These are phyloP conservation scores for Nannoperca australis DNA, from an alignment of 2,797 vertebrate species.

Conservation along the genomic window DNA sequence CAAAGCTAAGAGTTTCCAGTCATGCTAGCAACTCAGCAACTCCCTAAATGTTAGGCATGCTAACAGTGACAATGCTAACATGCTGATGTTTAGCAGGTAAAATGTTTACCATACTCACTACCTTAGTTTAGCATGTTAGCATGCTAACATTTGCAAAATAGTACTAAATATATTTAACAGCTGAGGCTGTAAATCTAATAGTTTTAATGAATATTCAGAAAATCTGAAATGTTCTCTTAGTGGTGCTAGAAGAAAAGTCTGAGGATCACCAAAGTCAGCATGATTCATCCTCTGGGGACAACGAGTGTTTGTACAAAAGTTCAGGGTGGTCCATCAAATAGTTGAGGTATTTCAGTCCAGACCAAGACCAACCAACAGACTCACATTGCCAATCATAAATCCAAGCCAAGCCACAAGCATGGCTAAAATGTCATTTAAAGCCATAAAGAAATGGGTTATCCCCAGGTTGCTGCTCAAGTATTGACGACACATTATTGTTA, in stretches of 20 bases:
- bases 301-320: not conserved
- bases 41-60: too few species aligned
- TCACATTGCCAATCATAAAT: not conserved
- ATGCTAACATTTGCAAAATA: not conserved
- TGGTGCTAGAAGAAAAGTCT: not conserved
- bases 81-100: not conserved
- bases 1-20: too few species aligned
- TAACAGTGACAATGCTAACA: not conserved
- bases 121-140: not conserved
- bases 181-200: not conserved
- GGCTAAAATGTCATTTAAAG: not conserved
- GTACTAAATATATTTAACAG: not conserved
- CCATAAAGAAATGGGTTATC: conserved; percentile 19
- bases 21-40: not conserved
- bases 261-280: not conserved
- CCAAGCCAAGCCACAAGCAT: too few species aligned
- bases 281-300: not conserved
- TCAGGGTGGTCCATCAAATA: too few species aligned
- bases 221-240: too few species aligned
- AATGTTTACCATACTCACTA: not conserved
- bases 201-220: not conserved
- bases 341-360: not conserved
- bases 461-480: conserved; percentile 25
- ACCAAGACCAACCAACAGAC: not conserved
- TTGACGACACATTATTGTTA: conserved; percentile 1